Conservation (phyloP, 2,113 vertebrate species). For the Corydoras sp. region DNA sequence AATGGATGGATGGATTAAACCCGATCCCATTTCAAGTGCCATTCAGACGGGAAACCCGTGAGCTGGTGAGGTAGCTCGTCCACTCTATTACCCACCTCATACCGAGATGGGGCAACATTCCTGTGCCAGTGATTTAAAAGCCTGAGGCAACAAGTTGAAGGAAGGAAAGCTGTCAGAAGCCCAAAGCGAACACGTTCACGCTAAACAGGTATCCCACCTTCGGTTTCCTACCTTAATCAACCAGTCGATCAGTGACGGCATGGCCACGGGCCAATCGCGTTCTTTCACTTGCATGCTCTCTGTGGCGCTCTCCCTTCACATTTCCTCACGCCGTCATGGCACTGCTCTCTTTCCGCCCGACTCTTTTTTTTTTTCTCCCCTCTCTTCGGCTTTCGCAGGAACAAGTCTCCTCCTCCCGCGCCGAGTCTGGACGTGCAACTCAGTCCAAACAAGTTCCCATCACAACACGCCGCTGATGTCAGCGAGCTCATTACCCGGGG, state of each 20-base stretch:
- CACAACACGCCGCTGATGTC: constrained; percentile 2
- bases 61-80: too few relatives aligned
- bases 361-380: not conserved
- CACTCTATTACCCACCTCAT: too few relatives aligned
- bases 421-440: not conserved
- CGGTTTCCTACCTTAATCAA: constrained; percentile 73
- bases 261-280: constrained; percentile 42
- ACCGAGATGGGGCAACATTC: too few relatives aligned
- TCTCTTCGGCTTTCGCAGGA: not conserved
- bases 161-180: not conserved
- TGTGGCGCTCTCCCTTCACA: not conserved
- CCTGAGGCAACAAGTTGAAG: too few relatives aligned
- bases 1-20: too few relatives aligned
- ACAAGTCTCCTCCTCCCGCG: not conserved
- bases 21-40: too few relatives aligned
- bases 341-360: not conserved
- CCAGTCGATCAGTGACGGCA: constrained; percentile 80
- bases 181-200: not conserved
- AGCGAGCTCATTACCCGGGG: not conserved
- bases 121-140: too few relatives aligned
- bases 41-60: too few relatives aligned
- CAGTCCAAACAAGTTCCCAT: constrained; percentile 1
- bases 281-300: constrained; percentile 7
- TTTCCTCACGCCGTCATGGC: not conserved
- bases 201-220: too few relatives aligned